A percentile compares a stretch with the other conserved stretches of the same genome.
phyloP scores from a whole-genome alignment of 2,888 invertebrate genomes.

The Lamellibrachia satsuma region DNA sequence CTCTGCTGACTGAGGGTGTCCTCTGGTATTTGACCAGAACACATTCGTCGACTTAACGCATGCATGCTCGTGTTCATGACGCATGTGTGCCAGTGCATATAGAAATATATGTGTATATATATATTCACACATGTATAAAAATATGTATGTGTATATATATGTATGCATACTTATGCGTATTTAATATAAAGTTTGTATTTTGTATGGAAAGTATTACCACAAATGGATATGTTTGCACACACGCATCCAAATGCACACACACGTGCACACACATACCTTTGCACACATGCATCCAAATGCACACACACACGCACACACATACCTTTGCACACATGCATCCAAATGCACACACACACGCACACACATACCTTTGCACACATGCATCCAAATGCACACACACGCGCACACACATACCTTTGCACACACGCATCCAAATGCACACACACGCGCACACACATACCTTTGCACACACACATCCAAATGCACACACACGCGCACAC shows the following conservation, averaged over 20 bases:
- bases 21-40: not conserved
- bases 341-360: not conserved
- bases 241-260: not conserved
- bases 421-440: no score
- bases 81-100: no score
- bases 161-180: not conserved
- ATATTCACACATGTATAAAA: not conserved
- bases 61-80: not conserved
- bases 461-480: not conserved
- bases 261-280: not conserved
- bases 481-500: no score
- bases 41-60: conserved; percentile 14
- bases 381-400: not conserved
- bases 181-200: conserved; percentile 17
- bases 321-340: not conserved
- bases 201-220: conserved; percentile 17
- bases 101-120: not conserved
- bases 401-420: not conserved
- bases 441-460: no score
- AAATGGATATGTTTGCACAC: not conserved
- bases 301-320: not conserved
- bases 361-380: not conserved
- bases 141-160: not conserved
- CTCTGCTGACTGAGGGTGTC: not conserved
- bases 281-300: not conserved